Evolutionary conservation across 2,888 invertebrate species (phyloP), one percentile per base, ranked within the genome.

Genomic region (Perizoma affinitatum): DNA sequence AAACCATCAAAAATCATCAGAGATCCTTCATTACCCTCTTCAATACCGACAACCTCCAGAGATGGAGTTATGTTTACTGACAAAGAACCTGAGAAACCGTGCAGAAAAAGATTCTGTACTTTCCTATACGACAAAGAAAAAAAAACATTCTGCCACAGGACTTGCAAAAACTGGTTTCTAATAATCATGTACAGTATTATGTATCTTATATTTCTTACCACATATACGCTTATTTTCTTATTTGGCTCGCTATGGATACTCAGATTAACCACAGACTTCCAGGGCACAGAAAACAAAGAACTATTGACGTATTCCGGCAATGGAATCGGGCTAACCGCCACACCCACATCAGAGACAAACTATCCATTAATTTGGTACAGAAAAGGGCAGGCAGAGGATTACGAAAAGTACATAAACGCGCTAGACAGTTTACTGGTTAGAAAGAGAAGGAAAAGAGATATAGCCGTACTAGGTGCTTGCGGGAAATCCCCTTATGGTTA

Each of bases 341-440:
- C 81, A 0, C 91, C 91, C 0, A 77, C 84, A 2, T 75, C 84
- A 3, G 79, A 80, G 43, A 63, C 75, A 9, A 78, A 42, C 53
- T 69, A 71, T 8, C 85, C 90, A 4, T 54, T 90, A 34, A 89
- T 91, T 62, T 87, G 83, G 81, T 91, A 90, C 54, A 81, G 75
- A 54, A 74, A 74, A 34, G 76, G 76, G 4, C 73, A 82, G 3
- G 53, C 68, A 0, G 61, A 73, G 7, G 83, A 80, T 10, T 87
- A 85, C 52, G 62, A 76, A 10, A 88, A 84, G 64, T 91, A 91
- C 60, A 65, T 90, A 4, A 67, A 70, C 1, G 79, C 82, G 9
- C 70, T 91, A n/a, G 83, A 87, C 43, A 73, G 73, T 38, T 63
- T 88, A 38, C 66, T 88, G 1, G 53, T 62, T 4, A 79, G 67